A percentile compares a stretch with the other conserved stretches of the same genome.
phyloP scores from a whole-genome alignment of 2,113 vertebrate genomes.

The Oreotrochilus melanogaster region DNA sequence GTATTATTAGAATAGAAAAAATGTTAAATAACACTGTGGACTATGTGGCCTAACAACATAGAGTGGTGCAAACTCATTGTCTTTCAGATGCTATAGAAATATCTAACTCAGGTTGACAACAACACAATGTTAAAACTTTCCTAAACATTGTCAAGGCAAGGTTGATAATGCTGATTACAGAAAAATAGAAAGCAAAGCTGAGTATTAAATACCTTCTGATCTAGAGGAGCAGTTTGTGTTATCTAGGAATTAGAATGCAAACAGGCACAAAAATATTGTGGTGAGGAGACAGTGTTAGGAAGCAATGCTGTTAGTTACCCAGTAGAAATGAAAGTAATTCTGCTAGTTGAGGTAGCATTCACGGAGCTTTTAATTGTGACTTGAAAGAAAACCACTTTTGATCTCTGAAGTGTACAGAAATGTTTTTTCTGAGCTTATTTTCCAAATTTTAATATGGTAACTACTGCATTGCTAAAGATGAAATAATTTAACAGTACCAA shows the following conservation, averaged over 20 bases:
- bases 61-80: not conserved
- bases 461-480: not conserved
- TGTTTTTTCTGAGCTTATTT: not conserved
- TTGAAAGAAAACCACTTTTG: not conserved
- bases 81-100: slow-evolving; percentile 30
- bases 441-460: not conserved
- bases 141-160: slow-evolving; percentile 14
- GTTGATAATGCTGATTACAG: not conserved
- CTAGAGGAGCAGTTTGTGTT: not conserved
- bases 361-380: not conserved
- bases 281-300: not conserved
- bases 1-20: slow-evolving; percentile 47
- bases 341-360: not conserved
- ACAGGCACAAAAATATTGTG: not conserved
- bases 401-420: not conserved
- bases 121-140: not conserved
- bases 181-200: not conserved
- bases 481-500: not conserved
- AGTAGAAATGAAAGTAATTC: not conserved
- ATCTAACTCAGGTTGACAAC: not conserved
- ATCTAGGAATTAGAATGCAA: not conserved
- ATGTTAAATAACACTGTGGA: not conserved
- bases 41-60: not conserved
- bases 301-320: slow-evolving; percentile 33
- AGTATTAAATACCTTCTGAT: not conserved